Percentiles rank a stretch among this genome's conserved stretches.
phyloP scores from a whole-genome alignment of 2,113 vertebrate genomes.

The Pithys albifrons region DNA sequence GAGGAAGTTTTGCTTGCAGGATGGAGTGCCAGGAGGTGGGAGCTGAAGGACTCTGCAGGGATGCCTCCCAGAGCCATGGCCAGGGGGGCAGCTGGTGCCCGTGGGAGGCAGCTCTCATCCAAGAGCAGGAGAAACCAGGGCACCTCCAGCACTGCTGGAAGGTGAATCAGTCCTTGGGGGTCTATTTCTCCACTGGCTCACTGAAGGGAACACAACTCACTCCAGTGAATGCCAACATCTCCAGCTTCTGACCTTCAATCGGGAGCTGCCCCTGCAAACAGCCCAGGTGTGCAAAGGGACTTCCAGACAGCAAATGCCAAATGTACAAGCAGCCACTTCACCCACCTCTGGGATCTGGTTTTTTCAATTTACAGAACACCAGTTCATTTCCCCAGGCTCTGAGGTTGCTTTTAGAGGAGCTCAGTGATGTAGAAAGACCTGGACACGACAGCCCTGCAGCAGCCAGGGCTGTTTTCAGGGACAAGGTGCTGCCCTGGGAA shows the following conservation, averaged over 20 bases:
- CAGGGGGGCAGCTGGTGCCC: accelerated
- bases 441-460: neutral
- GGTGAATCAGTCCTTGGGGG: neutral
- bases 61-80: neutral
- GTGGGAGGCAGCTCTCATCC: neutral
- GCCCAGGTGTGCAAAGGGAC: neutral
- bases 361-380: neutral
- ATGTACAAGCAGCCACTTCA: neutral
- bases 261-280: neutral
- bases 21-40: neutral
- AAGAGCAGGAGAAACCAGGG: neutral
- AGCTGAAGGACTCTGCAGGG: neutral
- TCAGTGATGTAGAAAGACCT: neutral
- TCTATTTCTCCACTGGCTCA: neutral
- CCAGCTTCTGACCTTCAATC: neutral
- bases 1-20: neutral
- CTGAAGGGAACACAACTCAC: neutral
- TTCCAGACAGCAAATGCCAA: neutral
- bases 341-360: neutral
- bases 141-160: neutral
- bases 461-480: neutral
- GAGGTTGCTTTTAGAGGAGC: neutral
- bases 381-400: neutral
- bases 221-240: neutral
- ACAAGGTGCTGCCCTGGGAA: neutral